phyloP scores from a whole-genome alignment of 2,888 invertebrate species.

The Agonum fuliginosum region DNA sequence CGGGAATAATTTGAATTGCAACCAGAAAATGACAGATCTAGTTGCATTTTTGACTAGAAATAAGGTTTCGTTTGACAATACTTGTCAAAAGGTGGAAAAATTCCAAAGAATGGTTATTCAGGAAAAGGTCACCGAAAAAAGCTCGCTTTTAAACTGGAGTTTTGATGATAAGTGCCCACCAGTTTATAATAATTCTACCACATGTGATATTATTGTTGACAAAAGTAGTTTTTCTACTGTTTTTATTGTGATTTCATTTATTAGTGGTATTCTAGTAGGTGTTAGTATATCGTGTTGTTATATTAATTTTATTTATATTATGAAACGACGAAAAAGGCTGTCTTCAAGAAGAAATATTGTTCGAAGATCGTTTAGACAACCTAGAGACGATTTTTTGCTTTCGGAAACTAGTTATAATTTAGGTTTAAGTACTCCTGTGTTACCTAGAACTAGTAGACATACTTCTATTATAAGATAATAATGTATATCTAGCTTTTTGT shows the following conservation, averaged over 20 bases:
- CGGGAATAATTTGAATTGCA: conserved; percentile 35
- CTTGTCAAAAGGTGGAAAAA: conserved; percentile 30
- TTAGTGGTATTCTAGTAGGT: background rate
- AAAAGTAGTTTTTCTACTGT: background rate
- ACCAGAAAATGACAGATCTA: conserved; percentile 10
- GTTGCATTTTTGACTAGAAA: conserved; percentile 5
- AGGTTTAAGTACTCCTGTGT: conserved; percentile 5
- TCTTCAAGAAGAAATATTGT: background rate
- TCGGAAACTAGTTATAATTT: conserved; percentile 5
- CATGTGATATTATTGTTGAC: background rate
- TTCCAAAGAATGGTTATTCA: conserved; percentile 38
- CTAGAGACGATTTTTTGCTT: background rate
- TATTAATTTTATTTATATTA: background rate
- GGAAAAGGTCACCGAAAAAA: background rate
- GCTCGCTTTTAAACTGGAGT: background rate
- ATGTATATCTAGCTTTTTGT: background rate
- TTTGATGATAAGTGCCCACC: background rate
- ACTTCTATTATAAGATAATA: background rate
- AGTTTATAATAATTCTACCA: background rate
- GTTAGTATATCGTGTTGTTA: background rate
- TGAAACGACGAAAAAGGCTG: background rate
- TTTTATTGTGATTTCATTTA: background rate
- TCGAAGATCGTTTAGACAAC: background rate
- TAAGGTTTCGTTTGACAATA: conserved; percentile 8
- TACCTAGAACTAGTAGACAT: background rate